Percentiles rank a stretch among this genome's conserved stretches.
Evolutionary conservation across 2,797 vertebrate species (phyloP).

Genomic region (Eremophila alpestris): DNA sequence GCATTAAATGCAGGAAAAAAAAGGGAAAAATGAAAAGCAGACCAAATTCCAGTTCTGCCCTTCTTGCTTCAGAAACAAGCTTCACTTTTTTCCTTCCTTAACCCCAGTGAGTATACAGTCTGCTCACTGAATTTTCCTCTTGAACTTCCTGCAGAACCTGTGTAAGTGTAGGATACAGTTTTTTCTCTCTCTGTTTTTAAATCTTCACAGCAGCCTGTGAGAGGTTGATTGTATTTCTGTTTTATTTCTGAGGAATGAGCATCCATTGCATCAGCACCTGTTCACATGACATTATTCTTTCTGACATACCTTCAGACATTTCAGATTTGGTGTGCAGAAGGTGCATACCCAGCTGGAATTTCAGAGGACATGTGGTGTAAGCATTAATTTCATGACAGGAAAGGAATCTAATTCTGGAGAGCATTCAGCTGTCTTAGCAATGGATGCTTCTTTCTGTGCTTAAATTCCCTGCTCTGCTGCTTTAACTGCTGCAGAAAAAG

Average conservation of each 20-base stretch:
- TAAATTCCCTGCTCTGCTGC: not conserved
- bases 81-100: not conserved
- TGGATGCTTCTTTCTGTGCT: not conserved
- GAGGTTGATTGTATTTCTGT: not conserved
- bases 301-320: not conserved
- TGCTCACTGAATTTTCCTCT: not conserved
- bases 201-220: not conserved
- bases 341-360: not conserved
- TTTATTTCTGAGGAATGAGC: not conserved
- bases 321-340: not conserved
- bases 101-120: rapidly evolving
- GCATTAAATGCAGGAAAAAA: not conserved
- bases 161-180: not conserved
- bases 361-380: not conserved
- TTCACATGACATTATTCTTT: not conserved
- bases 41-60: not conserved
- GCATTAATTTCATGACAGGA: not conserved
- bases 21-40: not conserved
- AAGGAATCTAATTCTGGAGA: not conserved
- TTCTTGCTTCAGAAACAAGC: not conserved
- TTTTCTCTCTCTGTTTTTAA: not conserved
- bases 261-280: not conserved
- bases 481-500: not conserved
- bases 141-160: not conserved
- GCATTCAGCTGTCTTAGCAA: not conserved